phyloP scores from a whole-genome alignment of 2,888 invertebrate species.

The Scaptomyza flava region DNA sequence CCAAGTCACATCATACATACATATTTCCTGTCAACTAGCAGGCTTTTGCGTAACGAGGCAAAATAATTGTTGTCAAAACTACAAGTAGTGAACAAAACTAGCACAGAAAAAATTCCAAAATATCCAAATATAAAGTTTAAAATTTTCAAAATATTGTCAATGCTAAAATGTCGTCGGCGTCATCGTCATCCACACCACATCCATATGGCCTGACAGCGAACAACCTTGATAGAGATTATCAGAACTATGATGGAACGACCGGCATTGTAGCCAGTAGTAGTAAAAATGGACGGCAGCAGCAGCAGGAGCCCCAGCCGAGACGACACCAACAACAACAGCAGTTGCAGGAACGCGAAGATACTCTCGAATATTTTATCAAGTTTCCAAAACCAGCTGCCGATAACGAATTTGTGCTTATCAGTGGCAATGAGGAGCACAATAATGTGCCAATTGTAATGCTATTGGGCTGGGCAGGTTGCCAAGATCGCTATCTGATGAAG shows the following conservation, averaged over 20 bases:
- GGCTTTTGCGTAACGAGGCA: constrained; percentile 64
- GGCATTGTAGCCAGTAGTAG: constrained; percentile 27
- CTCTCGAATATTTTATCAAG: constrained; percentile 87
- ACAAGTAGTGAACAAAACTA: constrained; percentile 6
- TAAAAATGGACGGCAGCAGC: constrained; percentile 15
- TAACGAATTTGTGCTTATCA: constrained; percentile 86
- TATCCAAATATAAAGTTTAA: constrained; percentile 17
- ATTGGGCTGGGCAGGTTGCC: constrained; percentile 92
- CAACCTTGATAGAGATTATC: constrained; percentile 46
- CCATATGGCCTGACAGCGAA: constrained; percentile 56
- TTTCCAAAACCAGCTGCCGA: constrained; percentile 85
- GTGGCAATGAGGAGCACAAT: constrained; percentile 85
- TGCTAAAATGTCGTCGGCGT: constrained; percentile 58
- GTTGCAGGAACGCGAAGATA: constrained; percentile 82
- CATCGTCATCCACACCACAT: constrained; percentile 46
- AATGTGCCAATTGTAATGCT: constrained; percentile 89
- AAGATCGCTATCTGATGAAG: constrained; percentile 91
- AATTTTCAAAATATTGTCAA: constrained; percentile 26
- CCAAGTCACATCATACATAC: not conserved
- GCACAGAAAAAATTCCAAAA: constrained; percentile 22
- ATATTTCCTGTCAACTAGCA: constrained; percentile 42
- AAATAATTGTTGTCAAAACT: constrained; percentile 10
- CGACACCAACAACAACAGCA: constrained; percentile 16
- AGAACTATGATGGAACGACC: constrained; percentile 39
- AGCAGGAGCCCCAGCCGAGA: constrained; percentile 7